Evolutionary conservation across 2,888 invertebrate species (phyloP).

Genomic region (Halictus ligatus): DNA sequence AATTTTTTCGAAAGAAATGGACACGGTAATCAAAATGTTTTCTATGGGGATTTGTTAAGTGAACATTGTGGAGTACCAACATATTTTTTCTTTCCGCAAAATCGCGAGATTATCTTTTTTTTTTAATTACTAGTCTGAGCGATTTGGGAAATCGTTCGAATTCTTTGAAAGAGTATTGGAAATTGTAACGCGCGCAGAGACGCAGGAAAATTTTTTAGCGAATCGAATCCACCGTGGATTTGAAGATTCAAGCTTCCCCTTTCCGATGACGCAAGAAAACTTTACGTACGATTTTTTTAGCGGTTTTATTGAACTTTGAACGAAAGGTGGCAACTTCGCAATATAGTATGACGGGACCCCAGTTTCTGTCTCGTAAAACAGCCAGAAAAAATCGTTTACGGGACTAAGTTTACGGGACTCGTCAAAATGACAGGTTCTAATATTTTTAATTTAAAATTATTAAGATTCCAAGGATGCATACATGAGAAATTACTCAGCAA

Average conservation of each 20-base stretch:
- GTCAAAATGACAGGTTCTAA: too few species aligned
- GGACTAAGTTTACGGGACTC: too few species aligned
- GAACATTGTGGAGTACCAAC: not conserved
- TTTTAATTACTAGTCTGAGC: not conserved
- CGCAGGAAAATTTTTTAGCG: too few species aligned
- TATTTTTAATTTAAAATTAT: too few species aligned
- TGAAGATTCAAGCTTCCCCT: not conserved
- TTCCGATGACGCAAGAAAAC: not conserved
- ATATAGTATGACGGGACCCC: not conserved
- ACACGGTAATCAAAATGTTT: not conserved
- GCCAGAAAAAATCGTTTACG: not conserved
- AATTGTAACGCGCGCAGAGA: not conserved
- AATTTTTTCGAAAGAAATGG: not conserved
- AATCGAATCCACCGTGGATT: not conserved
- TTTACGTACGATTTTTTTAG: not conserved
- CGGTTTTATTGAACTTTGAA: not conserved
- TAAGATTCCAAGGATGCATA: too few species aligned
- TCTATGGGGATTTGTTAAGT: not conserved
- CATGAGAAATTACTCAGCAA: too few species aligned
- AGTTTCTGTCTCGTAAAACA: not conserved
- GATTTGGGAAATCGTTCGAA: too few species aligned
- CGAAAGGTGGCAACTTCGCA: too few species aligned
- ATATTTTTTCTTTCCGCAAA: not conserved
- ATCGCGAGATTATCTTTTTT: not conserved
- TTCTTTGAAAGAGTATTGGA: too few species aligned